Evolutionary conservation across 2,113 vertebrate genomes (phyloP).

Genomic region (Poecilia latipinna): DNA sequence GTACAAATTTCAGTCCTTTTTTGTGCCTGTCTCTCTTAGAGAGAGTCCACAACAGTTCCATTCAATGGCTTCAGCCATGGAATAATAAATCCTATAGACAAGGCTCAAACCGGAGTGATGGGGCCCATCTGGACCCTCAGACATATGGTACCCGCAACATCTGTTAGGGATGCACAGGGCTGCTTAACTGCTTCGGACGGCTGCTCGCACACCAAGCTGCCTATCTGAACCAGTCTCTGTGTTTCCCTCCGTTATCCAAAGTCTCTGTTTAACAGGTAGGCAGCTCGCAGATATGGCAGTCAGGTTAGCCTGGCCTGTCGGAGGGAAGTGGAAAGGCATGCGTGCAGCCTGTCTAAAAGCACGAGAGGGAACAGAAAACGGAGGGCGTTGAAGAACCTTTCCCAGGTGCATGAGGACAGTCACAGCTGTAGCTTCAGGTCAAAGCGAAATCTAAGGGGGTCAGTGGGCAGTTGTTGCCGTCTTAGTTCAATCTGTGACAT

Average conservation of each 20-base stretch:
- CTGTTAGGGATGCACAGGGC: conserved; percentile 40
- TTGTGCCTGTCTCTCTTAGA: conserved; percentile 67
- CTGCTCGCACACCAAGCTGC: conserved; percentile 31
- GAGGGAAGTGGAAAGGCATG: conserved; percentile 38
- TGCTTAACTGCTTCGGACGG: conserved; percentile 45
- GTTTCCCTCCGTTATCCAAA: conserved; percentile 20
- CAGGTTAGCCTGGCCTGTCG: conserved; percentile 41
- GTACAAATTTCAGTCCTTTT: conserved; percentile 66
- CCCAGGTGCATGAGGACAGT: conserved; percentile 14
- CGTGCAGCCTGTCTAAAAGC: conserved; percentile 37
- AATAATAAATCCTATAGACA: conserved; percentile 40
- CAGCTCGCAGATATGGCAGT: conserved; percentile 40
- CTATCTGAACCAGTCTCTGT: conserved; percentile 31
- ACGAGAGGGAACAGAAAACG: conserved; percentile 13
- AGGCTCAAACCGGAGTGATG: conserved; percentile 11
- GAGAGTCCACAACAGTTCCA: conserved; percentile 63
- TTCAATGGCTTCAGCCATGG: conserved; percentile 30
- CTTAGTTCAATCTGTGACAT: conserved; percentile 54
- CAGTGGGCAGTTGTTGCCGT: conserved; percentile 45
- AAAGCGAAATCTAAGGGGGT: conserved; percentile 12
- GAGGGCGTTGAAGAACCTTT: conserved; percentile 34
- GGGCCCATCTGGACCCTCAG: conserved; percentile 31
- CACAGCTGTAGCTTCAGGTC: conserved; percentile 31
- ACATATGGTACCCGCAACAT: conserved; percentile 15
- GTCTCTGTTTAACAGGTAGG: conserved; percentile 44